A percentile compares a stretch with the other conserved stretches of the same genome.
Conservation (phyloP, 2,888 invertebrate species). For the Diarsia dahlii region DNA sequence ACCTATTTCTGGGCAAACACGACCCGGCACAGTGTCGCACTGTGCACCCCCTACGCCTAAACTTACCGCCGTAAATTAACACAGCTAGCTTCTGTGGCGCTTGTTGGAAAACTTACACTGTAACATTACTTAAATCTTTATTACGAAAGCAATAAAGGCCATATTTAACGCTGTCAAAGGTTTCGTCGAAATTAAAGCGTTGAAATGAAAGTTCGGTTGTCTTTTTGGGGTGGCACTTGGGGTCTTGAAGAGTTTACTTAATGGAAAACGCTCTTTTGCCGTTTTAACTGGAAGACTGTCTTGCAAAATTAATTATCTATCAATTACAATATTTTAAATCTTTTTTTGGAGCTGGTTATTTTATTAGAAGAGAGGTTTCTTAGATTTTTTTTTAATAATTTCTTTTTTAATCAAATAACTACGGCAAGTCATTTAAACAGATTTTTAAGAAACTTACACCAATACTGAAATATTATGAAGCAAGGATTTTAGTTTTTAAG, state of each 20-base stretch:
- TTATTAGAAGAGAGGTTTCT: background rate
- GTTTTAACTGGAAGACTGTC: constrained; percentile 62
- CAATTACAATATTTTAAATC: constrained; percentile 44
- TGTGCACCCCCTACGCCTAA: constrained; percentile 63
- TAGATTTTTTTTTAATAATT: no score
- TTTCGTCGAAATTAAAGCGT: constrained; percentile 82
- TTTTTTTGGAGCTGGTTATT: background rate
- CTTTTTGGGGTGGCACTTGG: constrained; percentile 77
- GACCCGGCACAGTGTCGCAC: constrained; percentile 69
- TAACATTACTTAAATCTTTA: constrained; percentile 82
- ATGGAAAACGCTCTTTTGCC: constrained; percentile 70
- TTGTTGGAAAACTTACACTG: constrained; percentile 71
- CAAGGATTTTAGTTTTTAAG: background rate
- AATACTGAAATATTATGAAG: background rate
- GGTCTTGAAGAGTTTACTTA: constrained; percentile 78
- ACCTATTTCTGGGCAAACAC: constrained; percentile 78
- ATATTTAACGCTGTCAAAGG: constrained; percentile 85
- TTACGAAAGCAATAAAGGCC: constrained; percentile 87
- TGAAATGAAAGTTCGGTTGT: constrained; percentile 83
- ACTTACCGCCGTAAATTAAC: constrained; percentile 66
- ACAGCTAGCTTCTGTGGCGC: constrained; percentile 63
- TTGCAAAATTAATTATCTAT: constrained; percentile 44
- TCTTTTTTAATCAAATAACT: background rate
- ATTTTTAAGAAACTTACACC: background rate
- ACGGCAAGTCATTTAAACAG: background rate